Conservation (phyloP, 2,888 invertebrate species). For the Amblyjoppa fuscipennis region DNA sequence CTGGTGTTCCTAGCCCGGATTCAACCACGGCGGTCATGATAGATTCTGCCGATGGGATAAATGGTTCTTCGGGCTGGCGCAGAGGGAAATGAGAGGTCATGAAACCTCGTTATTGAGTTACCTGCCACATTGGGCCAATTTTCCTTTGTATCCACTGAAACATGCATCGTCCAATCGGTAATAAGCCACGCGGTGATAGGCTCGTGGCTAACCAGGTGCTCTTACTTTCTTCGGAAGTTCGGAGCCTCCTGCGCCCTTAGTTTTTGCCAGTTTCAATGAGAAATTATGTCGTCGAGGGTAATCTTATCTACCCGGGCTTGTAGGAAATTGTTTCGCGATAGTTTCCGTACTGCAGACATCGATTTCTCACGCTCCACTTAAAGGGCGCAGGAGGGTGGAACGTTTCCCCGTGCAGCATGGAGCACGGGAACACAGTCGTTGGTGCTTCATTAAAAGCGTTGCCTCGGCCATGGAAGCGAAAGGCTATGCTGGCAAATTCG, state of each 20-base stretch:
- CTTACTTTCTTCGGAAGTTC: background rate
- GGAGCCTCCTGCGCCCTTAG: background rate
- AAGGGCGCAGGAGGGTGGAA: background rate
- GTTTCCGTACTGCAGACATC: background rate
- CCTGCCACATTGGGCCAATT: background rate
- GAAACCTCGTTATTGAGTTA: conserved; percentile 62
- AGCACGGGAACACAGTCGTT: conserved; percentile 23
- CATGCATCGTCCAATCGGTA: conserved; percentile 70
- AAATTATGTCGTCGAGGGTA: background rate
- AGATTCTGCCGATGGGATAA: conserved; percentile 23
- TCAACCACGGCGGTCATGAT: background rate
- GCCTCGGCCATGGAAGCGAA: conserved; percentile 25
- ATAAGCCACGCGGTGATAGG: conserved; percentile 52
- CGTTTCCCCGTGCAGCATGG: background rate
- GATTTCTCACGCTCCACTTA: conserved; percentile 16
- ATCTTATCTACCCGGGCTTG: background rate
- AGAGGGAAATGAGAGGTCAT: conserved; percentile 63
- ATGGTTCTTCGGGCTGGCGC: conserved; percentile 49
- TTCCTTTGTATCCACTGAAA: background rate
- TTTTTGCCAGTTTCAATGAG: background rate
- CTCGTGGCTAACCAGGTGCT: background rate
- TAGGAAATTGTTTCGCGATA: conserved; percentile 11
- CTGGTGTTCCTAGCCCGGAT: background rate
- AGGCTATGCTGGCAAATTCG: conserved; percentile 9
- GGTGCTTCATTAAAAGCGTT: conserved; percentile 48